Base-by-base conservation (phyloP, 1,140 invertebrate species). In the Mya arenaria region DNA sequence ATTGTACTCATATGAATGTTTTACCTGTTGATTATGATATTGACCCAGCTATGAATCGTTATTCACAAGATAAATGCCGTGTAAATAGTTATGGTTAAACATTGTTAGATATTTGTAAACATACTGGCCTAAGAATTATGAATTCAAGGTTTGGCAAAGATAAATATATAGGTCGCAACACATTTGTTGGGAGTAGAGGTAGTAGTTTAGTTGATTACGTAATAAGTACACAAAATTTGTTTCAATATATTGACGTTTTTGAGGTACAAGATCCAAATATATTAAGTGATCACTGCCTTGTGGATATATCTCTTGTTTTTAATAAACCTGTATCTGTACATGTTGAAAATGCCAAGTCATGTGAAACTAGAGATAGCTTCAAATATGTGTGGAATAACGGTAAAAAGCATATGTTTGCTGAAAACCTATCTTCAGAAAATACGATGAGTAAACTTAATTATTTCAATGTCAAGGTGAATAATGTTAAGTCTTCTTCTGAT, bases 21-120 rank as follows among this genome's bases (percentile, higher is more conserved):
- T 68, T 68, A 68, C 34, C 36, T 0, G 65, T 41, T 8, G 65
- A 44, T n/a, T 41, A 41, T 68, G 37, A 41, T 0, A 19, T 23
- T 39, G 34, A 41, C 8, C 5, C n/a, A n/a, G n/a, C n/a, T n/a
- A n/a, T n/a, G n/a, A n/a, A n/a, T n/a, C n/a, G n/a, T n/a, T 69
- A 30, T 69, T 69, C 25, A 13, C n/a, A 32, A 52, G 68, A 48
- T 71, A 23, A 48, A 30, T 39, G 68, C 23, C 68, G 30, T 32
- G 28, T 52, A 32, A 71, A 71, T 52, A 32, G 32, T 52, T 52
- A 71, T 34, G 39, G 39, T 28, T 52, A 25, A 23, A 6, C 48
- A 0, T 15, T 41, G 17, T 32, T 68, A 15, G 2, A 68, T 44
- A 8, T 68, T 10, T 71, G 68, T 52, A 48, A 48, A 30, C 68